Percentiles rank a stretch among this genome's conserved stretches.
Evolutionary conservation across 2,113 vertebrate species (phyloP).

Genomic region (Stegastes partitus): DNA sequence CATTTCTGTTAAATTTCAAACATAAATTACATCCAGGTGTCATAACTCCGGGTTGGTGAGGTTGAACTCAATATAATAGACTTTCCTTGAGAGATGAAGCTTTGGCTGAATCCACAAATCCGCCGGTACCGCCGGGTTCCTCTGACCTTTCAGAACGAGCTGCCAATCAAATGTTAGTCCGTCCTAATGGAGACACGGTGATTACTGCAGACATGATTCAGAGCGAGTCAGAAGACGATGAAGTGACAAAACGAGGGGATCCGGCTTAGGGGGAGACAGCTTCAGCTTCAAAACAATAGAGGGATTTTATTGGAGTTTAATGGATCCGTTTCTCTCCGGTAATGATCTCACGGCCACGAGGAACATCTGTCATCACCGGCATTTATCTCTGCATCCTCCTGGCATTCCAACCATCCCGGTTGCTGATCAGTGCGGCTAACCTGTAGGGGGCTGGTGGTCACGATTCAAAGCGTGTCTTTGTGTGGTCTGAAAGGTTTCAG

Average conservation of each 20-base stretch:
- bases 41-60: constrained; percentile 10
- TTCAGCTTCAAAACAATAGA: neutral
- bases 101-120: constrained; percentile 47
- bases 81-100: constrained; percentile 27
- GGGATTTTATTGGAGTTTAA: constrained; percentile 3
- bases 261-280: neutral
- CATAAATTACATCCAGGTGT: neutral
- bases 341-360: constrained; percentile 15
- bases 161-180: constrained; percentile 54
- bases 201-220: constrained; percentile 3
- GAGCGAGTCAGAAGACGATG: too few species aligned
- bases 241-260: constrained; percentile 5
- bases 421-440: constrained; percentile 17
- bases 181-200: constrained; percentile 41
- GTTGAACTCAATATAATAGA: constrained; percentile 43
- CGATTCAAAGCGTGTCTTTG: constrained; percentile 27
- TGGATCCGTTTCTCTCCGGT: constrained; percentile 24
- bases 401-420: constrained; percentile 26
- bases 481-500: constrained; percentile 32
- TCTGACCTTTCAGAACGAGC: constrained; percentile 61
- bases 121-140: constrained; percentile 1
- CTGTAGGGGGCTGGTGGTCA: neutral
- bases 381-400: constrained; percentile 3
- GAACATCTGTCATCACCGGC: constrained; percentile 6
- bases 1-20: constrained; percentile 7